A percentile compares a stretch with the other conserved stretches of the same genome.
These are phyloP conservation scores for Platerodrilus igneus DNA, from an alignment of 2,888 invertebrate species.

Conservation along the genomic window DNA sequence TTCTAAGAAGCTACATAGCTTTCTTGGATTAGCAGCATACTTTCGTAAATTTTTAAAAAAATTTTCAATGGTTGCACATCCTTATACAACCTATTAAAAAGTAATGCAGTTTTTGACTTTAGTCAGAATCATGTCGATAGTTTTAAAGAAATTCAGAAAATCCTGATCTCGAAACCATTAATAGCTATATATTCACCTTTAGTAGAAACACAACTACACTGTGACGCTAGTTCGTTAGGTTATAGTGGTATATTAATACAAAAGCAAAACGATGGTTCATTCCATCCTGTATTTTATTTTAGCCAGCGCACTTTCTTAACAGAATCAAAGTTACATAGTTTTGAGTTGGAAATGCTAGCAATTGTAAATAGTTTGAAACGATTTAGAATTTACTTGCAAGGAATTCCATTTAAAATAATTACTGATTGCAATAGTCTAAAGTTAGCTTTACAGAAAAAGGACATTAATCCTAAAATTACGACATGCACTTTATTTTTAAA, in stretches of 20 bases:
- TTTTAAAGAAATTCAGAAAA: too few species aligned
- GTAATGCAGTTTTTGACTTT: conserved; percentile 1
- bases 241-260: conserved; percentile 27
- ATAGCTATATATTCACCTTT: neutral
- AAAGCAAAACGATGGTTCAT: conserved; percentile 1
- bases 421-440: conserved; percentile 34
- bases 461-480: neutral
- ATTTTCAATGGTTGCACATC: neutral
- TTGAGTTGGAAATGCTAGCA: conserved; percentile 34
- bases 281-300: conserved; percentile 2
- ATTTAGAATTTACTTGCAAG: conserved; percentile 33
- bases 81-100: conserved; percentile 1
- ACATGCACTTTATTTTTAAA: neutral
- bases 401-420: conserved; percentile 31
- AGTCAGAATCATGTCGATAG: neutral
- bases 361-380: conserved; percentile 31
- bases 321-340: conserved; percentile 24
- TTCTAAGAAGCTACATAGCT: conserved; percentile 1
- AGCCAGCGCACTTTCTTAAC: neutral
- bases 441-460: conserved; percentile 21
- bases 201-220: neutral
- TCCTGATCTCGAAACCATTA: too few species aligned
- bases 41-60: conserved; percentile 1
- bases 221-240: conserved; percentile 20
- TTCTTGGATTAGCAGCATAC: conserved; percentile 1